Conservation (phyloP, 2,888 invertebrate genomes). For the Luperina testacea region DNA sequence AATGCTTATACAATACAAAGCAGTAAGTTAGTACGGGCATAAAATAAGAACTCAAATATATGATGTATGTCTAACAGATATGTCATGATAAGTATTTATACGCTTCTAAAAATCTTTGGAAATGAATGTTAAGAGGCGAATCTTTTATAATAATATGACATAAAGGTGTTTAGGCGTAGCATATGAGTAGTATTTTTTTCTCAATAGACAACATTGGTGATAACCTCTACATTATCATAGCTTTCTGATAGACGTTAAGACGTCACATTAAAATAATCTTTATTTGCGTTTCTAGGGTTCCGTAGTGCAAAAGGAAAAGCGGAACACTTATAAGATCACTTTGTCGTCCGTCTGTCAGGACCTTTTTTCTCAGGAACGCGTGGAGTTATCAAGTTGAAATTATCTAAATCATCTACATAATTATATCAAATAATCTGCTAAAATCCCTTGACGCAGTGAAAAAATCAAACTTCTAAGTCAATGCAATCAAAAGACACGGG, state of each 20-base stretch:
- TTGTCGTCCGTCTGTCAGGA: too few species aligned
- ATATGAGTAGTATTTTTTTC: background rate
- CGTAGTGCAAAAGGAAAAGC: too few species aligned
- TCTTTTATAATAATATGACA: background rate
- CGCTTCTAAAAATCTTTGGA: background rate
- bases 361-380: too few species aligned
- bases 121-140: background rate
- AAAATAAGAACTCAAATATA: too few species aligned
- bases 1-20: background rate
- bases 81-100: background rate
- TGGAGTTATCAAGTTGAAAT: too few species aligned
- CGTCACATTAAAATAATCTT: slow-evolving; percentile 1
- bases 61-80: too few species aligned
- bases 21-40: background rate
- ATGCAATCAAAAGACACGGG: too few species aligned
- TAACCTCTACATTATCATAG: slow-evolving; percentile 20
- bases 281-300: background rate
- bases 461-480: too few species aligned
- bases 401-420: too few species aligned
- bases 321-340: too few species aligned
- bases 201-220: background rate
- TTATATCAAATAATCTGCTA: too few species aligned
- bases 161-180: background rate
- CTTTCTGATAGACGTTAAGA: slow-evolving; percentile 3
- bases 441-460: too few species aligned